Evolutionary conservation across 2,888 invertebrate species (phyloP).

Genomic region (Erannis defoliaria): DNA sequence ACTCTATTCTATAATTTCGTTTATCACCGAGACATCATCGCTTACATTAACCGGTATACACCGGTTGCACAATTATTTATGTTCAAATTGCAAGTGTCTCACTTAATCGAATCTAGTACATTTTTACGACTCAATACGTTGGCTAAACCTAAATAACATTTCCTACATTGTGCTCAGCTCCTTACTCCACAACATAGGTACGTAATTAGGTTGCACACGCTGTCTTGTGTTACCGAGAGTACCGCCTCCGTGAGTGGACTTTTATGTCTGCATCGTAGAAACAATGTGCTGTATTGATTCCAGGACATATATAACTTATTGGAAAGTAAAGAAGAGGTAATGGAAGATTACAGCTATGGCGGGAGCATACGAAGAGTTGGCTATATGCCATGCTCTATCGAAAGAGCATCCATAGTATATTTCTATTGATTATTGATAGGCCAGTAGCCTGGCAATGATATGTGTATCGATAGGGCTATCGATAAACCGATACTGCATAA

Average conservation of each 20-base stretch:
- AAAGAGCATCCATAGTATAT: no score
- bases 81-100: no score
- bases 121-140: neutral
- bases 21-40: no score
- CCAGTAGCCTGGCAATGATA: no score
- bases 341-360: neutral
- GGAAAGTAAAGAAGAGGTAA: neutral
- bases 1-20: no score
- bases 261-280: slow-evolving; percentile 22
- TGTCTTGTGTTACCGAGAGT: slow-evolving; percentile 16
- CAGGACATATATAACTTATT: neutral
- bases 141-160: neutral
- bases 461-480: no score
- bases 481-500: no score
- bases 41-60: no score
- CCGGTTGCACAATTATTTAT: no score
- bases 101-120: neutral
- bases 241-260: slow-evolving; percentile 20
- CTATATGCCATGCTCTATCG: no score
- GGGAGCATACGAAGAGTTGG: no score
- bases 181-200: neutral
- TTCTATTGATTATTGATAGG: no score
- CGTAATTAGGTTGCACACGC: slow-evolving; percentile 25
- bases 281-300: slow-evolving; percentile 24
- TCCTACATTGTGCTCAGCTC: neutral